A percentile compares a stretch with the other conserved stretches of the same genome.
phyloP scores from a whole-genome alignment of 2,113 vertebrate species.

The Leucosticte australis region DNA sequence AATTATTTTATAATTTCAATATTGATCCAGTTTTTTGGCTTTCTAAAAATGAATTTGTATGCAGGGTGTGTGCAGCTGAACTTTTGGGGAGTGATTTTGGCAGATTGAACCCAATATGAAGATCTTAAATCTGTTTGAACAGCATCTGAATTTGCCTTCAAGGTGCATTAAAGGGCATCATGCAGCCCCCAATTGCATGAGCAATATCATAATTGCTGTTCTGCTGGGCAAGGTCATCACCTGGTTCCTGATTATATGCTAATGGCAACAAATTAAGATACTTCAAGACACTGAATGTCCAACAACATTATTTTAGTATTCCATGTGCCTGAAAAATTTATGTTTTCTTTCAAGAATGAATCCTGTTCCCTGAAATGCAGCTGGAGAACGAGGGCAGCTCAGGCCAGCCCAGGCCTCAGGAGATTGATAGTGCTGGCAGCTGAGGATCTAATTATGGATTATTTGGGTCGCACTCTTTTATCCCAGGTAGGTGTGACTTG shows the following conservation, averaged over 20 bases:
- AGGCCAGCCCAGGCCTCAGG: conserved; percentile 31
- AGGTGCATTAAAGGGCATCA: background rate
- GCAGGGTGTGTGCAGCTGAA: background rate
- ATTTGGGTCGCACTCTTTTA: conserved; percentile 48
- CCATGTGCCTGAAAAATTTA: background rate
- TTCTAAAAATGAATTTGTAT: background rate
- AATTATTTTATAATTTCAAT: background rate
- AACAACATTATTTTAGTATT: background rate
- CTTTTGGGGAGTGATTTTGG: background rate
- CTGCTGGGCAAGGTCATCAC: background rate
- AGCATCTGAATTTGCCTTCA: background rate
- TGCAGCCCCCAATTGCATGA: background rate
- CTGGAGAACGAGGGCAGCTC: conserved; percentile 28
- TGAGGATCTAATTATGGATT: conserved; percentile 53
- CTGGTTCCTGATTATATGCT: background rate
- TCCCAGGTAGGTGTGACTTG: background rate
- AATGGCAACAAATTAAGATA: background rate
- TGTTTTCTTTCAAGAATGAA: conserved; percentile 26
- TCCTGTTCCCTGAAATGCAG: background rate
- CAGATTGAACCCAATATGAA: background rate
- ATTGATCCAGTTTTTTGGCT: background rate
- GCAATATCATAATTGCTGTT: background rate
- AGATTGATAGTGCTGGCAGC: conserved; percentile 17
- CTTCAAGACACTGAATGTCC: background rate
- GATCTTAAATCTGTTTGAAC: background rate